Conservation (phyloP, 2,888 invertebrate genomes). For the Agrotis exclamationis region DNA sequence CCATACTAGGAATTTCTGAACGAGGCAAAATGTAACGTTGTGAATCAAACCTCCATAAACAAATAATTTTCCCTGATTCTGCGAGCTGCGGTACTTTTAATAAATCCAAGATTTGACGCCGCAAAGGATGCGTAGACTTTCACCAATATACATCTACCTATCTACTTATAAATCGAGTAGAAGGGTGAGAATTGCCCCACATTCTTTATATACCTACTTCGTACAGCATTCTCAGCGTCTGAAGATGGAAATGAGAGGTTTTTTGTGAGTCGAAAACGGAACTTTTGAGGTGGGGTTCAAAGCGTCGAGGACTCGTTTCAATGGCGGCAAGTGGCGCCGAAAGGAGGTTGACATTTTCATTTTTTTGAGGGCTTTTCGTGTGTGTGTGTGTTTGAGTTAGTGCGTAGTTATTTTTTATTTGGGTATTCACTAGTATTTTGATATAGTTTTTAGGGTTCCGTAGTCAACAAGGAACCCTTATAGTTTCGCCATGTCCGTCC, state of each 20-base stretch:
- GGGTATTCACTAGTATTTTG: background rate
- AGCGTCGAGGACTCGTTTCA: conserved; percentile 62
- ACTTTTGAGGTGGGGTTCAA: conserved; percentile 62
- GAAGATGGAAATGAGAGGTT: conserved; percentile 65
- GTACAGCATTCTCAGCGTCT: conserved; percentile 30
- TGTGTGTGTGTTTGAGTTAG: conserved; percentile 38
- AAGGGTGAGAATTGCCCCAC: conserved; percentile 55
- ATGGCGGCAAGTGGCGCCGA: conserved; percentile 55
- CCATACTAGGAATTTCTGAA: background rate
- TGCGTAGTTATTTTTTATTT: conserved; percentile 21
- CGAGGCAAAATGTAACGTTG: background rate
- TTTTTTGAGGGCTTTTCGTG: conserved; percentile 40
- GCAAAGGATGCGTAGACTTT: conserved; percentile 14
- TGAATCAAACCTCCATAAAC: background rate
- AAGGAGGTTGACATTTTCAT: conserved; percentile 58
- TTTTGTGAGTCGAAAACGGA: conserved; percentile 63
- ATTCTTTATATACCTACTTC: conserved; percentile 45
- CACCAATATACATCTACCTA: conserved; percentile 4
- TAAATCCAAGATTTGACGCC: conserved; percentile 72
- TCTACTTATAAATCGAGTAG: conserved; percentile 24
- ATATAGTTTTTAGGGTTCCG: too few species aligned
- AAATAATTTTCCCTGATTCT: conserved; percentile 19
- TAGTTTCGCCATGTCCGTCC: too few species aligned
- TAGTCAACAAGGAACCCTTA: too few species aligned
- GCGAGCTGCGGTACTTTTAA: conserved; percentile 75